Conservation (phyloP, 1,140 invertebrate genomes). For the Epicauta chinensis region DNA sequence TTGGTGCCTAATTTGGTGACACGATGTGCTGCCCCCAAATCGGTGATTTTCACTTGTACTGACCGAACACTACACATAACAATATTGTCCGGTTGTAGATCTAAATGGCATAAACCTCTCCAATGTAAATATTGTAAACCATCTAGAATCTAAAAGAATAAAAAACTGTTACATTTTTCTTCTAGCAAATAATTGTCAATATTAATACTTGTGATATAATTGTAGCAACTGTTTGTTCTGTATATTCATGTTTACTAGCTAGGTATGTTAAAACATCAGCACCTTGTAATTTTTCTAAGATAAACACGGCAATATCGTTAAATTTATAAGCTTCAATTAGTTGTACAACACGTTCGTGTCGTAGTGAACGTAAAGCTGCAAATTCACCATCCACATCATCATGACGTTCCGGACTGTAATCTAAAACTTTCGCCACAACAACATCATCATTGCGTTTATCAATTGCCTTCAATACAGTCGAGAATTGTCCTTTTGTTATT, state of each 20-base stretch:
- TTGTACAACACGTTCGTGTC: constrained; percentile 78
- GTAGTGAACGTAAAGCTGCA: constrained; percentile 68
- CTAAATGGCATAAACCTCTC: constrained; percentile 84
- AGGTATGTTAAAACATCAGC: constrained; percentile 88
- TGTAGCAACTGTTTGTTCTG: constrained; percentile 81
- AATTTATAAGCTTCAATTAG: constrained; percentile 67
- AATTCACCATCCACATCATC: constrained; percentile 69
- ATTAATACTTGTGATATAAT: constrained; percentile 70
- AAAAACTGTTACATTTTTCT: no score
- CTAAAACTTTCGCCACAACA: constrained; percentile 73
- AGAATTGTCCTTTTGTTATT: constrained; percentile 76
- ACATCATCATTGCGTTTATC: constrained; percentile 65
- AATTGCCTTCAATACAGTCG: constrained; percentile 75
- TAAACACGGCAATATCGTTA: constrained; percentile 59
- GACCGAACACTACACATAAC: constrained; percentile 84
- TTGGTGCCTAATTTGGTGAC: constrained; percentile 72
- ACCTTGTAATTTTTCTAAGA: constrained; percentile 84
- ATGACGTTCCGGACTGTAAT: constrained; percentile 56
- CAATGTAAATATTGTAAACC: constrained; percentile 89
- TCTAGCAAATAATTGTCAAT: no score
- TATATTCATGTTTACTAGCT: constrained; percentile 78
- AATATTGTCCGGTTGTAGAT: constrained; percentile 95
- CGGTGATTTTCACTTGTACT: constrained; percentile 85
- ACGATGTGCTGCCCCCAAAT: constrained; percentile 79
- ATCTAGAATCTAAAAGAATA: no score